These are phyloP conservation scores for Eupsittula cactorum DNA, from an alignment of 2,113 vertebrate genomes.

Conservation along the genomic window DNA sequence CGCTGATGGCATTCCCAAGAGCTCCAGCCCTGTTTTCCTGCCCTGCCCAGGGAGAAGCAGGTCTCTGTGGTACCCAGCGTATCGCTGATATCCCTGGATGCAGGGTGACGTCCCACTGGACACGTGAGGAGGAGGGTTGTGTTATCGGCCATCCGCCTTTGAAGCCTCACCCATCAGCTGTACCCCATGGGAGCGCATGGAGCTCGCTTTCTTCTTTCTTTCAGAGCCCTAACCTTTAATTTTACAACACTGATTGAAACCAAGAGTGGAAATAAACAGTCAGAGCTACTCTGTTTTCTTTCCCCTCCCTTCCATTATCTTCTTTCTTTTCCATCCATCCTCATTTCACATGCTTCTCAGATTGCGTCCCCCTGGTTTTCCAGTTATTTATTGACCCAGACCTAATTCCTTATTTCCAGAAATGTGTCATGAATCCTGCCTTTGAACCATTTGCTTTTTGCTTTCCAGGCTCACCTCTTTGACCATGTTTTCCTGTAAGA, in stretches of 20 bases:
- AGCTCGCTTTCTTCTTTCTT: background rate
- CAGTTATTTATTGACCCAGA: constrained; percentile 66
- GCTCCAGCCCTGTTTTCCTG: background rate
- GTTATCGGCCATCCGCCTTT: fast-evolving
- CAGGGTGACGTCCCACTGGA: fast-evolving
- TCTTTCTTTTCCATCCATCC: constrained; percentile 61
- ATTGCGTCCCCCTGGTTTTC: constrained; percentile 52
- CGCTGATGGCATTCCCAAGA: fast-evolving
- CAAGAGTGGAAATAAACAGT: constrained; percentile 65
- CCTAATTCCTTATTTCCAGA: constrained; percentile 65
- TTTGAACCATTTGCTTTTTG: constrained; percentile 45
- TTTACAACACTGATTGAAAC: constrained; percentile 57
- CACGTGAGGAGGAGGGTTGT: background rate
- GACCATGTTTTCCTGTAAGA: constrained; percentile 39
- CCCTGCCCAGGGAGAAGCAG: background rate
- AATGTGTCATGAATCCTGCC: constrained; percentile 61
- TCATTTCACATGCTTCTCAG: constrained; percentile 39
- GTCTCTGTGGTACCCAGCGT: background rate
- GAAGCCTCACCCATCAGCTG: background rate
- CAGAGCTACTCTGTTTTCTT: constrained; percentile 46
- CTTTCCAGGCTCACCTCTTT: constrained; percentile 63
- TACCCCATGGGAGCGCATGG: background rate
- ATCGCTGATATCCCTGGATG: fast-evolving
- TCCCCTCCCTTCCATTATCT: constrained; percentile 67
- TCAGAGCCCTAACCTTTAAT: constrained; percentile 31